Percentiles rank a stretch among this genome's conserved stretches.
Evolutionary conservation across 2,888 invertebrate species (phyloP).

Genomic region (Resseliella maxima): DNA sequence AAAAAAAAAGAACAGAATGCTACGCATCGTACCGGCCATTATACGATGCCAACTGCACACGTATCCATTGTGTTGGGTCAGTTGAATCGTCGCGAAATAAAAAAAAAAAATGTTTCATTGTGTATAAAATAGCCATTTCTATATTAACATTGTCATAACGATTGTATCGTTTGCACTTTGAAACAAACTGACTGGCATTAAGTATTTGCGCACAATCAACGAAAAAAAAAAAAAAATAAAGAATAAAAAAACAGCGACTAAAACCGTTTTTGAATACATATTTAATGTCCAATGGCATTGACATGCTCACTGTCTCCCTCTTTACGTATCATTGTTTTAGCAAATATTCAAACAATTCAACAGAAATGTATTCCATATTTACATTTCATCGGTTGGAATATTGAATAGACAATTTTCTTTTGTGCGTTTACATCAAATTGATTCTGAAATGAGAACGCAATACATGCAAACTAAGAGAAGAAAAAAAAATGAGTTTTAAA

Average conservation of each 20-base stretch:
- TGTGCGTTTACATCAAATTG: background rate
- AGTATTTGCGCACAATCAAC: background rate
- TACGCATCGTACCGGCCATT: background rate
- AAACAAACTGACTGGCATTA: no score
- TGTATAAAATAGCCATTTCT: conserved; percentile 2
- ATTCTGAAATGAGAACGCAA: background rate
- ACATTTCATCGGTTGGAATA: background rate
- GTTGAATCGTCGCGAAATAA: background rate
- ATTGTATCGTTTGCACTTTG: conserved; percentile 9
- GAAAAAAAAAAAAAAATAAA: background rate
- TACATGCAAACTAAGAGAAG: background rate
- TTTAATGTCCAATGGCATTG: conserved; percentile 31
- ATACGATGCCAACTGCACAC: background rate
- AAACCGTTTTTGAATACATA: conserved; percentile 20
- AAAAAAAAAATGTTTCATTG: background rate
- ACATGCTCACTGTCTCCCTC: background rate
- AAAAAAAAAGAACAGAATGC: background rate
- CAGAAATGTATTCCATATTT: conserved; percentile 5
- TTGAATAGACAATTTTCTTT: no score
- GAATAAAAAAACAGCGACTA: background rate
- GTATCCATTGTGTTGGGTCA: conserved; percentile 10
- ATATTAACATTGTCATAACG: background rate
- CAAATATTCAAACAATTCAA: background rate
- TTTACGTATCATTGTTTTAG: background rate
- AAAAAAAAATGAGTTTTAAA: no score